These are phyloP conservation scores for Carlito syrichta DNA, from an alignment of 2,113 vertebrate species.

Conservation along the genomic window DNA sequence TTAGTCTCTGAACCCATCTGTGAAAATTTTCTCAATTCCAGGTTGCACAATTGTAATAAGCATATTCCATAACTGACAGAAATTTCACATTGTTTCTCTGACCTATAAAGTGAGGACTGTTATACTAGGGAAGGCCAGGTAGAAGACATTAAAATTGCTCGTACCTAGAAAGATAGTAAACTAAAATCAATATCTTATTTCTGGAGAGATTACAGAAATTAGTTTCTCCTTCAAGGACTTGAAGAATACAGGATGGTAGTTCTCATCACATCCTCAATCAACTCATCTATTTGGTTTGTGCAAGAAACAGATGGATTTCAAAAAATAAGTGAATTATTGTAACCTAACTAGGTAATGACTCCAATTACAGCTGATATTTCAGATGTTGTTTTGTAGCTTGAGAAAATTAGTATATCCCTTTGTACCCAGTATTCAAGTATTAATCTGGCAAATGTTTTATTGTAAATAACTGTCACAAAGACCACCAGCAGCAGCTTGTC, in stretches of 20 bases:
- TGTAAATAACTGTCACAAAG: not conserved
- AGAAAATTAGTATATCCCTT: not conserved
- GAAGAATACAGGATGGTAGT: not conserved
- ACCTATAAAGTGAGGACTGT: not conserved
- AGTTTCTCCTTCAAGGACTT: not conserved
- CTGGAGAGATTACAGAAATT: not conserved
- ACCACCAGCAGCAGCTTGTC: not conserved
- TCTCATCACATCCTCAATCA: not conserved
- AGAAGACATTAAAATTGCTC: not conserved
- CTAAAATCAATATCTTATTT: not conserved
- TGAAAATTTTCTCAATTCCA: not conserved
- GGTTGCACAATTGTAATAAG: no score
- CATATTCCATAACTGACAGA: not conserved
- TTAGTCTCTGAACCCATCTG: not conserved
- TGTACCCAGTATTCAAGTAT: not conserved
- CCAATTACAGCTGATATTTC: not conserved
- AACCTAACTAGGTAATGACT: not conserved
- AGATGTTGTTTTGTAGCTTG: not conserved
- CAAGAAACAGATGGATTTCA: not conserved
- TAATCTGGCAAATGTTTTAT: not conserved
- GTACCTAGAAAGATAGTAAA: not conserved
- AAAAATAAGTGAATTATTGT: not conserved
- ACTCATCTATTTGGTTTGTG: not conserved
- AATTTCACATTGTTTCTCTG: not conserved
- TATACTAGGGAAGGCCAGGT: not conserved